phyloP scores from a whole-genome alignment of 2,888 invertebrate species.

The Thecophora atra region DNA sequence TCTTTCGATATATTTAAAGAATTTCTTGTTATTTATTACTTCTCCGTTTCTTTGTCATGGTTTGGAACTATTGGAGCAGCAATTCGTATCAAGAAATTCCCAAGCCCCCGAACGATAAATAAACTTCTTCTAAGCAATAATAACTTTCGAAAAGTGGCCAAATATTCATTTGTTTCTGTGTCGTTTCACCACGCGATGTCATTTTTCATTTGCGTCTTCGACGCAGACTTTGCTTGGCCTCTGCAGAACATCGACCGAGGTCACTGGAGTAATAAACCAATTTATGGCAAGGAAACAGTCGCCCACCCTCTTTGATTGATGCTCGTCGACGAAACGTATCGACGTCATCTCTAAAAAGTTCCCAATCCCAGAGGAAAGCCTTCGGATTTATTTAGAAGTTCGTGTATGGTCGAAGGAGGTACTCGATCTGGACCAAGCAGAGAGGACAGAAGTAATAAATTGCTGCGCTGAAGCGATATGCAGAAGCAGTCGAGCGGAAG shows the following conservation, averaged over 20 bases:
- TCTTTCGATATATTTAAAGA: too few species aligned
- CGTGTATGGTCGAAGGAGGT: constrained; percentile 42
- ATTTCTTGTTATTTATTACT: too few species aligned
- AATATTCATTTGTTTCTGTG: constrained; percentile 49
- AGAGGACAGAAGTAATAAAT: constrained; percentile 49
- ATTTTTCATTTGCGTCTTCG: constrained; percentile 36
- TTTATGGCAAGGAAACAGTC: constrained; percentile 25
- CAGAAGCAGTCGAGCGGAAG: constrained; percentile 18
- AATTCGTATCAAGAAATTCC: too few species aligned
- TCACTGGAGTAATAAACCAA: constrained; percentile 28
- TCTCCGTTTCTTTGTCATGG: too few species aligned
- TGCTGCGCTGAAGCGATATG: constrained; percentile 40
- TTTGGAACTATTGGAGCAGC: too few species aligned
- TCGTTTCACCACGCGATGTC: constrained; percentile 43
- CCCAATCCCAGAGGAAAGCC: background rate
- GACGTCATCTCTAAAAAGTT: background rate
- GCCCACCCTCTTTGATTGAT: constrained; percentile 20
- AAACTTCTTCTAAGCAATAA: background rate
- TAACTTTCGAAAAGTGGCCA: constrained; percentile 43
- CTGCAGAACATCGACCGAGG: background rate
- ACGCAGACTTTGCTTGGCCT: constrained; percentile 14
- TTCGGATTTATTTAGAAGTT: background rate
- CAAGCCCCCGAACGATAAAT: background rate
- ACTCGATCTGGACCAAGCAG: constrained; percentile 47
- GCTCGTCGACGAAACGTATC: constrained; percentile 13